Base-by-base conservation (phyloP, 2,888 invertebrate species). In the Coleophora deauratella region DNA sequence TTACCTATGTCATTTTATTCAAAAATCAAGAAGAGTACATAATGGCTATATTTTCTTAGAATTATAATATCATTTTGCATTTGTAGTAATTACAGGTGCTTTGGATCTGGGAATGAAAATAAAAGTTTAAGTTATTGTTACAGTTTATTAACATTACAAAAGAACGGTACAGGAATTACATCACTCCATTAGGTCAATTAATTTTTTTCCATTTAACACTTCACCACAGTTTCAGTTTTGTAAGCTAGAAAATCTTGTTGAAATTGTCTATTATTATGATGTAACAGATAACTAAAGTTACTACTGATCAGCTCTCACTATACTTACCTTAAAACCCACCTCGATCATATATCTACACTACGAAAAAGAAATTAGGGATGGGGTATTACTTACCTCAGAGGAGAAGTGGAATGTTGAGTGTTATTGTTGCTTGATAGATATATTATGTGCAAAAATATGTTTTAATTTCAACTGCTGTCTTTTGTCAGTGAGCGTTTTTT, bases 201-300 rank as follows among this genome's bases (percentile, higher is more conserved):
- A 62, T 64, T 67, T 64, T 15, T 42, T 36, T 39, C 15, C 54
- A 45, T 63, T 59, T 59, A 21, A 57, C 72, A 72, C 69, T 66
- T 68, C 75, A 74, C 74, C 76, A 69, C 66, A 66, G 72, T 71
- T 76, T 60, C 78, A 79, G 56, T 79, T 80, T 80, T 77, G 81
- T 77, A 78, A 78, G 81, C 81, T 82, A 74, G 62, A 72, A 75
- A 57, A 42, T 59, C 51, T 62, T 47, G 53, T 79, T 75, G 62
- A 56, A 39, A 34, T 21, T 7, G 9, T 28, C 9, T 28, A 9
- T 1, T 28, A 2, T 28, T 28, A 28, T 28, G 10, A 28, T 28
- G 28, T 10, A 28, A 8, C 9, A 28, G 8, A 28, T 28, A 9
- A 34, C 28, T 28, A 28, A 34, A 6, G 11, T 28, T 11, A 30